Percentiles rank a stretch among this genome's conserved stretches.
phyloP scores from a whole-genome alignment of 2,888 invertebrate species.

The Steinernema hermaphroditum region DNA sequence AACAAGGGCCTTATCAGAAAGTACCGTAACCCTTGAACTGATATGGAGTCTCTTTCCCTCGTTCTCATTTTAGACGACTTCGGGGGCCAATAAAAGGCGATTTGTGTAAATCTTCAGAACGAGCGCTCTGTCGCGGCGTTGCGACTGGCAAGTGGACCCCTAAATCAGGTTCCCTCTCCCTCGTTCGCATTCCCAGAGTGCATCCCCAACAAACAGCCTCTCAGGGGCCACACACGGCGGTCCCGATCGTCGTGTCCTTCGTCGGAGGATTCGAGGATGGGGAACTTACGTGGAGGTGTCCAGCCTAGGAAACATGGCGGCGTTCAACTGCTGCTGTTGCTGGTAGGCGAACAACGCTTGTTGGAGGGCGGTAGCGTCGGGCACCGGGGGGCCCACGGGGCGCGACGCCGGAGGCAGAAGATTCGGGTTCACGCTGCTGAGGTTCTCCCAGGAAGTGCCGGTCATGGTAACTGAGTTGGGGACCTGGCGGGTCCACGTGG shows the following conservation, averaged over 20 bases:
- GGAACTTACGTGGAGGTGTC: slow-evolving; percentile 11
- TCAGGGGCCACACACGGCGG: slow-evolving; percentile 14
- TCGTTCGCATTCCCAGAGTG: slow-evolving; percentile 6
- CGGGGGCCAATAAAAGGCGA: slow-evolving; percentile 26
- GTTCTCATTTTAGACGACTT: slow-evolving; percentile 5
- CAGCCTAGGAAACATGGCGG: background rate
- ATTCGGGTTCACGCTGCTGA: slow-evolving; percentile 6
- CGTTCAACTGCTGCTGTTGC: slow-evolving; percentile 13
- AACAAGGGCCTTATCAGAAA: too few relatives aligned
- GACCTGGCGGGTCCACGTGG: background rate
- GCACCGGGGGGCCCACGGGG: background rate
- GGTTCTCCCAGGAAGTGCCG: slow-evolving; percentile 27
- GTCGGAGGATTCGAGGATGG: background rate
- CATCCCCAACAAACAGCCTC: background rate
- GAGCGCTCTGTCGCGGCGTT: background rate
- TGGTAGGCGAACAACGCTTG: slow-evolving; percentile 10
- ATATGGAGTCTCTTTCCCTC: too few relatives aligned
- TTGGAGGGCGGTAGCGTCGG: background rate
- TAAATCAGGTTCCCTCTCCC: slow-evolving; percentile 13
- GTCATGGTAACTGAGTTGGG: slow-evolving; percentile 10
- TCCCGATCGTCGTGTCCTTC: background rate
- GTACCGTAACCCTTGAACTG: too few relatives aligned
- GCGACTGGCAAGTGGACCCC: slow-evolving; percentile 3
- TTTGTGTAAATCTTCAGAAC: slow-evolving; percentile 21
- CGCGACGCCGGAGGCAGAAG: slow-evolving; percentile 9